Evolutionary conservation across 1,140 invertebrate genomes (phyloP).

Genomic region (Capitella teleta): DNA sequence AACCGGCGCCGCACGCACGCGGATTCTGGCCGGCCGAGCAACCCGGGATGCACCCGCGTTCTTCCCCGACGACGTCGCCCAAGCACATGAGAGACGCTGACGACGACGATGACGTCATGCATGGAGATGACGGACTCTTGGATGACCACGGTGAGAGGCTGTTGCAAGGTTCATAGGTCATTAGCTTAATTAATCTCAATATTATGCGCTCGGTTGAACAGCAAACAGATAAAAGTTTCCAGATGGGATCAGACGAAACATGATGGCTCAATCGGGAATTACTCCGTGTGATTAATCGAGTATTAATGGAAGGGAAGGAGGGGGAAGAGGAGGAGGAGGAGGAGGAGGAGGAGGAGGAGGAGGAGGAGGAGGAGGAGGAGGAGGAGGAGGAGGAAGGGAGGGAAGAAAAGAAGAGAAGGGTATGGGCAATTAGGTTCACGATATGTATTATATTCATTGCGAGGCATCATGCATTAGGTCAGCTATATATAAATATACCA

Average conservation of each 20-base stretch:
- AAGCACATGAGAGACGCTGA: too few relatives aligned
- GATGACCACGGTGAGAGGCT: too few relatives aligned
- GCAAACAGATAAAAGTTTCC: not conserved
- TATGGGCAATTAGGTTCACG: not conserved
- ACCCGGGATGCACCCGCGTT: too few relatives aligned
- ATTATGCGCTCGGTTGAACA: not conserved
- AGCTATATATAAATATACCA: too few relatives aligned
- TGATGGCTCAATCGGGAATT: conserved; percentile 2
- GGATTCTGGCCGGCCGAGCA: too few relatives aligned
- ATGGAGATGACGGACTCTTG: too few relatives aligned
- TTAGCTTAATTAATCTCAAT: not conserved
- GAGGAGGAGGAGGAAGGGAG: not conserved
- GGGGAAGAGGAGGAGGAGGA: not conserved
- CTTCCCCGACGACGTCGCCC: too few relatives aligned
- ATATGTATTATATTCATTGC: not conserved
- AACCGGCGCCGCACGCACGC: too few relatives aligned
- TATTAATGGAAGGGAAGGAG: not conserved
- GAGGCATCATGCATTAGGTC: too few relatives aligned
- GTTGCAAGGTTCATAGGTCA: too few relatives aligned
- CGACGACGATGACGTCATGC: too few relatives aligned
- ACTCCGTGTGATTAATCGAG: not conserved
- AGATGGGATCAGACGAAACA: conserved; percentile 2
- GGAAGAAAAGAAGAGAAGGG: conserved; percentile 2
- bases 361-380: not conserved
- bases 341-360: not conserved